Conservation (phyloP, 2,113 vertebrate species). For the Thalassarche chlororhynchos region DNA sequence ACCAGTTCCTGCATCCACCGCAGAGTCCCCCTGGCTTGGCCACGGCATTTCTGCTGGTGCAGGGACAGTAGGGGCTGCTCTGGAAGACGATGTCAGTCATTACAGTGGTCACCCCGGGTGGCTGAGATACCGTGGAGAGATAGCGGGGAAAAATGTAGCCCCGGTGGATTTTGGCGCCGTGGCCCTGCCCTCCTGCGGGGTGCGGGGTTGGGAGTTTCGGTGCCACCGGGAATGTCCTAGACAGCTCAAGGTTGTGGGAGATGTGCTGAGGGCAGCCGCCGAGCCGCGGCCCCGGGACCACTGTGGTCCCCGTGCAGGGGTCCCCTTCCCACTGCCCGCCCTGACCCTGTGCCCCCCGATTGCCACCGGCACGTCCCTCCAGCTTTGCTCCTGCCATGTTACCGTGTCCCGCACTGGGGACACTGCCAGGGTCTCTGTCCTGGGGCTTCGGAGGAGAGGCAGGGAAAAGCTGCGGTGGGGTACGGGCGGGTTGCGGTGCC, state of each 20-base stretch:
- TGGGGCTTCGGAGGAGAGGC: not conserved
- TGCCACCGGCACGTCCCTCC: accelerated
- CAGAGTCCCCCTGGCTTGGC: not conserved
- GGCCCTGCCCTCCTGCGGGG: not conserved
- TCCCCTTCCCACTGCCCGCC: not conserved
- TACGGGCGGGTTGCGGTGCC: accelerated
- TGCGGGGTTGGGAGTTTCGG: not conserved
- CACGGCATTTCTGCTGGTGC: accelerated
- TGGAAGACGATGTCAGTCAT: accelerated
- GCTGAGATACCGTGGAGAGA: not conserved
- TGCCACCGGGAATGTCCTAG: not conserved
- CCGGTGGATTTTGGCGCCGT: not conserved
- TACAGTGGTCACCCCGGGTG: accelerated
- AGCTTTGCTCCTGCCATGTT: not conserved
- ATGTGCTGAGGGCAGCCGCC: accelerated
- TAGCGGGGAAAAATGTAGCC: not conserved
- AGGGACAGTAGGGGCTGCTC: not conserved
- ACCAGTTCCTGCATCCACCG: accelerated
- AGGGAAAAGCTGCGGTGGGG: not conserved
- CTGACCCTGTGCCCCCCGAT: not conserved
- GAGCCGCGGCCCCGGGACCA: accelerated
- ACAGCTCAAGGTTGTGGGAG: not conserved
- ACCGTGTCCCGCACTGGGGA: accelerated
- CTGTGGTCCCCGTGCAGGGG: accelerated
- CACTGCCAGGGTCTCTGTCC: accelerated